A percentile compares a stretch with the other conserved stretches of the same genome.
Evolutionary conservation across 2,113 vertebrate species (phyloP).

Genomic region (Burhinus oedicnemus): DNA sequence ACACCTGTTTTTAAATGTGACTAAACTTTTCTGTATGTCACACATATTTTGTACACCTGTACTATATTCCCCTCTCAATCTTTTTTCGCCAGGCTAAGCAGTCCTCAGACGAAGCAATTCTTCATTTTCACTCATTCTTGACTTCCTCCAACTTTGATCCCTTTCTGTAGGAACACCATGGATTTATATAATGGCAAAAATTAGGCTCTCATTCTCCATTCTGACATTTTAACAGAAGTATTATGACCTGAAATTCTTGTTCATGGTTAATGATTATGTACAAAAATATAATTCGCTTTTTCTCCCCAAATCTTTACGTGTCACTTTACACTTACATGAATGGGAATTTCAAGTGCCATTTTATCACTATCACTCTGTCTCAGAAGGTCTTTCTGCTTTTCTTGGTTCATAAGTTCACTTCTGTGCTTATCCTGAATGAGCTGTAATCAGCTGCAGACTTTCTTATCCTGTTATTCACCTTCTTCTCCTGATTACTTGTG

Average conservation of each 20-base stretch:
- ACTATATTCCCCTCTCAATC: neutral
- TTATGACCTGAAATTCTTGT: neutral
- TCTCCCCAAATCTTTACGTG: neutral
- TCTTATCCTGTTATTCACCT: neutral
- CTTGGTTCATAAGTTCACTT: neutral
- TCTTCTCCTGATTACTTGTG: neutral
- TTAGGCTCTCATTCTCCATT: neutral
- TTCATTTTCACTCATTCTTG: neutral
- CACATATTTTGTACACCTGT: neutral
- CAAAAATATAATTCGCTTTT: neutral
- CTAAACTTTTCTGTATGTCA: neutral
- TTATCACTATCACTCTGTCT: neutral
- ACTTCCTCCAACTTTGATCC: neutral
- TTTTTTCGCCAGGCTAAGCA: neutral
- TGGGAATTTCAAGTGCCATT: neutral
- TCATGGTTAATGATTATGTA: neutral
- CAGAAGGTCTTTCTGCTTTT: neutral
- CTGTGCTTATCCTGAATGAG: neutral
- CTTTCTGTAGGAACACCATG: neutral
- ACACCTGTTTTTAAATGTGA: neutral
- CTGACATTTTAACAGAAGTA: neutral
- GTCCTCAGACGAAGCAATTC: neutral
- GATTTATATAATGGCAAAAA: neutral
- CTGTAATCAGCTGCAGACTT: neutral
- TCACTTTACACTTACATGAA: neutral